Evolutionary conservation across 2,797 vertebrate species (phyloP).

Genomic region (Streptopelia turtur): DNA sequence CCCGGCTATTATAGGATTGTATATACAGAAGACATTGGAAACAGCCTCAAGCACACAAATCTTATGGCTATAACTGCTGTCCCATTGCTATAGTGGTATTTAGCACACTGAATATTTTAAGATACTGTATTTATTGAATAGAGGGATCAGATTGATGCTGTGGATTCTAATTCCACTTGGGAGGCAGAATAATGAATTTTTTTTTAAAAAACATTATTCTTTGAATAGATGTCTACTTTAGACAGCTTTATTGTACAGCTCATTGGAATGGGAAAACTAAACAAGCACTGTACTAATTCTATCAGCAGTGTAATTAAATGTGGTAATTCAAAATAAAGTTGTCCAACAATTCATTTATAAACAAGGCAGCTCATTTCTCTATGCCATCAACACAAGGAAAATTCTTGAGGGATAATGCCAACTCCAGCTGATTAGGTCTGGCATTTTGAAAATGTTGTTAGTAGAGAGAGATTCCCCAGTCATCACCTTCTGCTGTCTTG

Average conservation of each 20-base stretch:
- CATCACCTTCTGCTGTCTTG: neutral
- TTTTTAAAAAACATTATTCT: neutral
- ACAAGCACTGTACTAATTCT: constrained; percentile 61
- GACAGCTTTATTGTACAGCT: constrained; percentile 43
- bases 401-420: constrained; percentile 19
- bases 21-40: constrained; percentile 28
- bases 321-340: constrained; percentile 70
- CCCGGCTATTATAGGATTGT: constrained; percentile 15
- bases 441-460: constrained; percentile 47
- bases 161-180: constrained; percentile 24
- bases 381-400: neutral
- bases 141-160: constrained; percentile 33
- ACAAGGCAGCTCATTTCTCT: constrained; percentile 50
- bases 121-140: constrained; percentile 51
- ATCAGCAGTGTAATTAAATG: constrained; percentile 71
- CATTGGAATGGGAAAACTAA: constrained; percentile 60
- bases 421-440: constrained; percentile 47
- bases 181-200: constrained; percentile 53
- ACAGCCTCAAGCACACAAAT: neutral
- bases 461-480: neutral
- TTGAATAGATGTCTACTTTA: constrained; percentile 59
- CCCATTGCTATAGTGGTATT: constrained; percentile 38
- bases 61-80: neutral
- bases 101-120: constrained; percentile 36
- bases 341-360: constrained; percentile 64